Evolutionary conservation across 30 jellyfish, hydroid and myxozoan species (phyloP).

Genomic region (Turritopsis rubra): DNA sequence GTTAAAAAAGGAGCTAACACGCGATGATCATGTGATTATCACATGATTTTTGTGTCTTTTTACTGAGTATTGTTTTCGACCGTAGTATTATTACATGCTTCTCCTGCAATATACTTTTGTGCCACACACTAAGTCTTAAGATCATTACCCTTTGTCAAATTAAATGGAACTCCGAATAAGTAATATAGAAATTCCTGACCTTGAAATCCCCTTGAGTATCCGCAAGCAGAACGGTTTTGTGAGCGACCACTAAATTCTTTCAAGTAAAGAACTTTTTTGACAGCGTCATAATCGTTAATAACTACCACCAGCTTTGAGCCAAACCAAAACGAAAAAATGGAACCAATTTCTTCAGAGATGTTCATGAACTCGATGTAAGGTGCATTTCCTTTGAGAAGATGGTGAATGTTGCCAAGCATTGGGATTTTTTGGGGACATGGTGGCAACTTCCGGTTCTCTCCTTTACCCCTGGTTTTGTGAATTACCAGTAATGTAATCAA

Average conservation of each 20-base stretch:
- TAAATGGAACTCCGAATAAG: neutral
- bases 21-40: no score
- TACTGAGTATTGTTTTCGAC: neutral
- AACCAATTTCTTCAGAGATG: slow-evolving; percentile 14
- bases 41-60: neutral
- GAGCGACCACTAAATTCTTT: slow-evolving; percentile 16
- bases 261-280: neutral
- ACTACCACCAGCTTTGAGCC: neutral
- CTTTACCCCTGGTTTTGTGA: neutral
- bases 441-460: neutral
- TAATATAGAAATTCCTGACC: neutral
- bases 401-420: slow-evolving; percentile 9
- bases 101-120: no score
- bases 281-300: neutral
- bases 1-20: no score
- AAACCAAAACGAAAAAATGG: slow-evolving; percentile 21
- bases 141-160: neutral
- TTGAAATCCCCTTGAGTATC: slow-evolving; percentile 1
- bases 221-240: neutral
- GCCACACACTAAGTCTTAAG: no score
- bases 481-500: neutral
- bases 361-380: neutral
- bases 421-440: neutral
- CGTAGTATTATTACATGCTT: no score
- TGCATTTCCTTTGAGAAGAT: slow-evolving; percentile 16